Evolutionary conservation across 37 sponge, comb jelly and placozoan genomes (phyloP).

Genomic region (Aplysina aerophoba): DNA sequence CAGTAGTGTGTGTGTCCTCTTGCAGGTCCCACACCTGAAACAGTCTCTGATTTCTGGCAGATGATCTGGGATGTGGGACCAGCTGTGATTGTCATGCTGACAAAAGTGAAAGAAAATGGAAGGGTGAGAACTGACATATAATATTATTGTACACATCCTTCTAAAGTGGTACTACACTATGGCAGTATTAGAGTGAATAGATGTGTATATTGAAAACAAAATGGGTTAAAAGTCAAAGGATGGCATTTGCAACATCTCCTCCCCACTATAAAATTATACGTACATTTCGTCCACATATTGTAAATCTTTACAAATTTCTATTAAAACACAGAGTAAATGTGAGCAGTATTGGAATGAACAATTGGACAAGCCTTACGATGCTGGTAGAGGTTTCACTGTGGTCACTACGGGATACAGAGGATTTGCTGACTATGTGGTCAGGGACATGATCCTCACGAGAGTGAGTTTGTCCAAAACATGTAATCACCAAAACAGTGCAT

Average conservation of each 20-base stretch:
- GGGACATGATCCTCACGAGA: slow-evolving; percentile 28
- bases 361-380: slow-evolving; percentile 39
- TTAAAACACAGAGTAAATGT: slow-evolving; percentile 35
- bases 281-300: no score
- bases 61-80: background rate
- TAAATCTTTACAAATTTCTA: no score
- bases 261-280: no score
- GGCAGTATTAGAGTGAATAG: no score
- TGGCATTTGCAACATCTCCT: no score
- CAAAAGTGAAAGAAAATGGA: slow-evolving; percentile 17
- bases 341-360: slow-evolving; percentile 74
- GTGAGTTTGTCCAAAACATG: background rate
- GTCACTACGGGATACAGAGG: slow-evolving; percentile 16
- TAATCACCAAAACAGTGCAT: background rate
- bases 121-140: background rate
- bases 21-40: slow-evolving; percentile 20
- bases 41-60: slow-evolving; percentile 24
- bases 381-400: slow-evolving; percentile 7
- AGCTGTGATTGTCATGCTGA: slow-evolving; percentile 19
- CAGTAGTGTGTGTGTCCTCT: background rate
- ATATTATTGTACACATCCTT: no score
- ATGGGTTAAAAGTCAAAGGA: no score
- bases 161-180: no score
- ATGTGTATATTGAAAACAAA: no score
- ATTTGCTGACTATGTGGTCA: slow-evolving; percentile 75